Percentiles rank a stretch among this genome's conserved stretches.
Conservation (phyloP, 2,888 invertebrate genomes). For the Horisme vitalbata region DNA sequence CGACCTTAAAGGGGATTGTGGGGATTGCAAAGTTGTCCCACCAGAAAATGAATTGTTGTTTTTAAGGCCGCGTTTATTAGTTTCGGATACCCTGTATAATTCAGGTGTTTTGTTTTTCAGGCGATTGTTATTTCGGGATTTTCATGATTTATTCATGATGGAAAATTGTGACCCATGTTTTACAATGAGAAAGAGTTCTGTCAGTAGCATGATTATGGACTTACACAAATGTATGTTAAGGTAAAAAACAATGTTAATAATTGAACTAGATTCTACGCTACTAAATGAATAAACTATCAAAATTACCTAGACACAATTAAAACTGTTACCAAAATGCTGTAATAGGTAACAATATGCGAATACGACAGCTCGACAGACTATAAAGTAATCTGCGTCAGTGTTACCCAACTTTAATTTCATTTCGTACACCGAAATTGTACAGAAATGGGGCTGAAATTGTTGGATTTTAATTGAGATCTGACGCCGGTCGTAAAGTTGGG, state of each 20-base stretch:
- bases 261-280: too few relatives aligned
- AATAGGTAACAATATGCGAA: constrained; percentile 27
- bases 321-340: constrained; percentile 20
- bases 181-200: constrained; percentile 15
- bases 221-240: neutral
- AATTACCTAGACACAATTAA: constrained; percentile 3
- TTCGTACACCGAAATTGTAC: constrained; percentile 44
- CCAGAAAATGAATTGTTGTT: constrained; percentile 22
- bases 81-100: constrained; percentile 27
- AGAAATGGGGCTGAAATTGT: constrained; percentile 54
- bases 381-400: constrained; percentile 32
- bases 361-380: constrained; percentile 29
- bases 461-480: constrained; percentile 72
- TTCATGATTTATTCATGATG: constrained; percentile 27
- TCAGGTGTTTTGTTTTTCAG: constrained; percentile 21
- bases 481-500: constrained; percentile 43
- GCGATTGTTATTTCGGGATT: constrained; percentile 30
- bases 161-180: constrained; percentile 14
- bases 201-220: too few relatives aligned
- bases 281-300: neutral
- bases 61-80: constrained; percentile 22
- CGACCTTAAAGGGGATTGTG: too few relatives aligned
- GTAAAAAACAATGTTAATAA: too few relatives aligned
- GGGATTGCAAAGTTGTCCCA: constrained; percentile 8
- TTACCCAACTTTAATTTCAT: constrained; percentile 74